Conservation (phyloP, 2,797 vertebrate genomes). For the Meriones psammophilus region DNA sequence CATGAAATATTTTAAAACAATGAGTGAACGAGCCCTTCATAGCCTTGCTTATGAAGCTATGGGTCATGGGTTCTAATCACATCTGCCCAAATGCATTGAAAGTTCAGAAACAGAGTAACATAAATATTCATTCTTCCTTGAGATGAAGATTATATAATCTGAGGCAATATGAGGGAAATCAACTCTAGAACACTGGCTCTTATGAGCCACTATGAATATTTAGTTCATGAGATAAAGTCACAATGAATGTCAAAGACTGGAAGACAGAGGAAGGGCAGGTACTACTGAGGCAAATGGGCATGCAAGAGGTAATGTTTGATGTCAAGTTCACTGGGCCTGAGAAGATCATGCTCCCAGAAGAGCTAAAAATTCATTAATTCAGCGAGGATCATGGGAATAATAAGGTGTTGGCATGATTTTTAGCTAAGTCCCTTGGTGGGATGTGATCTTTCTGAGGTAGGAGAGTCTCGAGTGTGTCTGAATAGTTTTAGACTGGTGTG, state of each 20-base stretch:
- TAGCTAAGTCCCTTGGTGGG: background rate
- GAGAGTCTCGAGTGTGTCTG: background rate
- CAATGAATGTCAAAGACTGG: background rate
- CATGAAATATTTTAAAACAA: background rate
- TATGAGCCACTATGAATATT: background rate
- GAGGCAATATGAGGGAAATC: background rate
- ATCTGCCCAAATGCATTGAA: background rate
- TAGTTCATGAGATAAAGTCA: background rate
- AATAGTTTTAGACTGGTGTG: background rate
- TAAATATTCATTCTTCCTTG: background rate
- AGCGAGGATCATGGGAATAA: background rate
- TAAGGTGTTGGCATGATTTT: background rate
- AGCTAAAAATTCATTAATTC: background rate
- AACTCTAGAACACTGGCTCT: too few species aligned
- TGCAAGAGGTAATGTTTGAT: background rate
- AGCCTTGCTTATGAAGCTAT: background rate
- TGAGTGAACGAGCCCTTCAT: background rate
- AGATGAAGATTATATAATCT: background rate
- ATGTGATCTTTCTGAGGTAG: background rate
- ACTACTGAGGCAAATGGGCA: background rate
- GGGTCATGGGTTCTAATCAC: background rate
- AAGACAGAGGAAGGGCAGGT: background rate
- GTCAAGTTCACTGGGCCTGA: background rate
- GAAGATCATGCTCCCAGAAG: background rate
- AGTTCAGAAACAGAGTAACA: background rate